Conservation (phyloP, 2,888 invertebrate species). For the Andrena fulva region DNA sequence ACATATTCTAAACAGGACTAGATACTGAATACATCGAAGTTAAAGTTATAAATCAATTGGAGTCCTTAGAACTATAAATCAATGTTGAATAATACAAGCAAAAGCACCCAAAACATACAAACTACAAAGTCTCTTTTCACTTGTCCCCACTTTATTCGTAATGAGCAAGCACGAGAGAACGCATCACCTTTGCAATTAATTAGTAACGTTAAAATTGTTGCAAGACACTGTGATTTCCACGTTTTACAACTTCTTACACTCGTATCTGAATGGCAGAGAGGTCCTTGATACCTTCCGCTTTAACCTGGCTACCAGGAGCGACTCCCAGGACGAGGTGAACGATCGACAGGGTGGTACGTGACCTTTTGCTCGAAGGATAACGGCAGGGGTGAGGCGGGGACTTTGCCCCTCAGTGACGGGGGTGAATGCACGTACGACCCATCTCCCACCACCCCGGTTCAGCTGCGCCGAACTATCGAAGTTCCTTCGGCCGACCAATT, state of each 20-base stretch:
- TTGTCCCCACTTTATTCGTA: no score
- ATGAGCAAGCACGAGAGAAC: neutral
- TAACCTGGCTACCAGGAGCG: slow-evolving; percentile 78
- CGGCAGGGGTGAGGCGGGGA: slow-evolving; percentile 74
- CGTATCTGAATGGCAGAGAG: slow-evolving; percentile 24
- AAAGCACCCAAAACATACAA: no score
- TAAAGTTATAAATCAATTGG: no score
- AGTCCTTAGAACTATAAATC: no score
- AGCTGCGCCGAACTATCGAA: slow-evolving; percentile 48
- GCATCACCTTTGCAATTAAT: neutral
- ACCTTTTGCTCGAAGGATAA: slow-evolving; percentile 84
- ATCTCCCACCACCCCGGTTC: slow-evolving; percentile 56
- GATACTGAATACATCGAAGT: no score
- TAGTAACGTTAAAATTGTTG: neutral
- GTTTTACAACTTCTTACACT: slow-evolving; percentile 5
- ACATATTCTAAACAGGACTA: no score
- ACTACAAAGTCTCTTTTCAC: no score
- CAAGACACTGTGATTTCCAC: neutral
- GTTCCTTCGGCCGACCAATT: slow-evolving; percentile 42
- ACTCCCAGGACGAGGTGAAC: slow-evolving; percentile 81
- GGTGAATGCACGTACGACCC: slow-evolving; percentile 77
- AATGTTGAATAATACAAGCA: no score
- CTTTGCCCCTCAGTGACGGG: slow-evolving; percentile 73
- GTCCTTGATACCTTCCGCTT: slow-evolving; percentile 78
- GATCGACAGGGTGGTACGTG: slow-evolving; percentile 83